phyloP scores from a whole-genome alignment of 2,888 invertebrate genomes.

The Rhogogaster chlorosoma region DNA sequence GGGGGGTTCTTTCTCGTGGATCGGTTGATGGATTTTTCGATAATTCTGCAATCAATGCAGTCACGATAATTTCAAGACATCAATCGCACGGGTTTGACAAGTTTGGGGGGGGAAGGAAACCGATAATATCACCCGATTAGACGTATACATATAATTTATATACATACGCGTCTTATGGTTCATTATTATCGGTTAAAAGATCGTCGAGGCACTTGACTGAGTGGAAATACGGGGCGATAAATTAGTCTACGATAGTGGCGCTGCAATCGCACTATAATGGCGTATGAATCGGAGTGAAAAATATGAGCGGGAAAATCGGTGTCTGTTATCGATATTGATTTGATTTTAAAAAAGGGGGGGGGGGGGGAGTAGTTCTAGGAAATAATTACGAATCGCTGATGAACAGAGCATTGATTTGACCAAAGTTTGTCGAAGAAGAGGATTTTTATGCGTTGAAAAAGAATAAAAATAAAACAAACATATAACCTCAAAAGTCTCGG shows the following conservation, averaged over 20 bases:
- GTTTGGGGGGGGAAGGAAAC: not conserved
- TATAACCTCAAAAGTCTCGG: not conserved
- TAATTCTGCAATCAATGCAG: not conserved
- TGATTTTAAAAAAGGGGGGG: too few relatives aligned
- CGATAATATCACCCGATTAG: not conserved
- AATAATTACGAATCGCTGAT: not conserved
- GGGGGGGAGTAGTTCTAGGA: not conserved
- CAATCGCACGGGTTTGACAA: not conserved
- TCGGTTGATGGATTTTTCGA: not conserved
- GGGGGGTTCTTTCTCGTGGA: not conserved
- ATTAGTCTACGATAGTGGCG: not conserved
- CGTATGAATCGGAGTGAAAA: not conserved
- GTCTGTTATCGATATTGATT: not conserved
- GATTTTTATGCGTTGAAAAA: too few relatives aligned
- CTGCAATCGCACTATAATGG: not conserved
- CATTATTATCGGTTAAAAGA: not conserved
- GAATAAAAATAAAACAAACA: too few relatives aligned
- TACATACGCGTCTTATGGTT: not conserved
- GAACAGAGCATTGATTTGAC: not conserved
- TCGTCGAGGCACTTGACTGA: not conserved
- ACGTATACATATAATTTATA: too few relatives aligned
- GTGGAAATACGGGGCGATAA: not conserved
- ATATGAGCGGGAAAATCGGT: not conserved
- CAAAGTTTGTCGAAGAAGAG: not conserved
- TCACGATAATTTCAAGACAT: not conserved